These are phyloP conservation scores for Cebuella pygmaea DNA, from an alignment of 2,797 vertebrate species.

Conservation along the genomic window DNA sequence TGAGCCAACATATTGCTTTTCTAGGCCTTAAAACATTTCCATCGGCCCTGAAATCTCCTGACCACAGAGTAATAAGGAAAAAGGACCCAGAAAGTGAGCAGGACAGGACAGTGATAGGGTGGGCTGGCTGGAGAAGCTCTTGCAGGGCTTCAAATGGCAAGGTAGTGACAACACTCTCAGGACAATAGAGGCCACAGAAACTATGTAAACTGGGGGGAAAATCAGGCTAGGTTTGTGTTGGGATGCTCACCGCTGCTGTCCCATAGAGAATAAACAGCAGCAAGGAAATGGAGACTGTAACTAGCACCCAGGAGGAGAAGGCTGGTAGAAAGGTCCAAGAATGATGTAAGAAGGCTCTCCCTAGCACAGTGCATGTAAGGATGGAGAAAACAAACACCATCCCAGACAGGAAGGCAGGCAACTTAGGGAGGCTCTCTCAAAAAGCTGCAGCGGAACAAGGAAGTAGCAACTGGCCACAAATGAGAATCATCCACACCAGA, in stretches of 20 bases:
- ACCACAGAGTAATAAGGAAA: background rate
- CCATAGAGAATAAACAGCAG: fast-evolving
- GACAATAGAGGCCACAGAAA: background rate
- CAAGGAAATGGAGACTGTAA: background rate
- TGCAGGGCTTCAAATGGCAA: background rate
- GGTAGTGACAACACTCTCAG: background rate
- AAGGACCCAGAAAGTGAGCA: background rate
- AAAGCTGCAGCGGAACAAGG: background rate
- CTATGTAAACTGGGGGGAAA: background rate
- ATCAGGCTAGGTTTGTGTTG: background rate
- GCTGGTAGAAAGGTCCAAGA: too few species aligned
- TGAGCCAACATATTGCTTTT: background rate
- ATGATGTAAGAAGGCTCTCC: background rate
- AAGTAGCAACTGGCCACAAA: background rate
- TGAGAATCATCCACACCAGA: background rate
- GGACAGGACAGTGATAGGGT: background rate
- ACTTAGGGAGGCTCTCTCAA: background rate
- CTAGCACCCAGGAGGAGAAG: background rate
- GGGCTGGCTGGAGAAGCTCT: background rate
- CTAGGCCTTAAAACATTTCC: background rate
- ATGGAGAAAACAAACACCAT: background rate
- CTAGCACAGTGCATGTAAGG: fast-evolving
- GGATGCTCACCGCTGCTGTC: background rate
- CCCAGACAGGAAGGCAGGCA: background rate
- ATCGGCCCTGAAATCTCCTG: background rate